Evolutionary conservation across 2,797 vertebrate species (phyloP).

Genomic region (Ctenosaura bakeri): DNA sequence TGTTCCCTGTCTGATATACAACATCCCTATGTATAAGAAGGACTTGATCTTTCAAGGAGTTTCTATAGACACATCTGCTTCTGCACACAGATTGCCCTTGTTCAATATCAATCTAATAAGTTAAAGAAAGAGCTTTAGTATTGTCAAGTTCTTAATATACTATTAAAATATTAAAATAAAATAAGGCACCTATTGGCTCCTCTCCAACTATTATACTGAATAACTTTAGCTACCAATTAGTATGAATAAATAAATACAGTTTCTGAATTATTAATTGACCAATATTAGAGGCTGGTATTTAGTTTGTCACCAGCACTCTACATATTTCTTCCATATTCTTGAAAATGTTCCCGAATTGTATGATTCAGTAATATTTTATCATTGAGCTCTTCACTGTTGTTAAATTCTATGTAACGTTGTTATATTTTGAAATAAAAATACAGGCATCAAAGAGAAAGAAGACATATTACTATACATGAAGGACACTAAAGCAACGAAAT

Average conservation of each 20-base stretch:
- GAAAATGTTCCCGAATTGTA: background rate
- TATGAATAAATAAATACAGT: slow-evolving; percentile 59
- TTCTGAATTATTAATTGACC: slow-evolving; percentile 58
- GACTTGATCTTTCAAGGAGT: background rate
- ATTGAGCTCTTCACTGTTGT: background rate
- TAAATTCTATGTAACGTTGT: background rate
- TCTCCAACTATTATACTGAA: slow-evolving; percentile 51
- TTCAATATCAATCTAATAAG: background rate
- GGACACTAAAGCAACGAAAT: too few species aligned
- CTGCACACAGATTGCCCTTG: background rate
- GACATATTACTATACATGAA: too few species aligned
- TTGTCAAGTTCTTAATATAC: slow-evolving; percentile 4
- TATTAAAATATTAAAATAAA: slow-evolving; percentile 59
- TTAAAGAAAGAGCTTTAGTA: background rate
- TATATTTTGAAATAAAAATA: background rate
- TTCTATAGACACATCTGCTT: background rate
- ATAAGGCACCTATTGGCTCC: slow-evolving; percentile 51
- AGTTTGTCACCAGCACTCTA: background rate
- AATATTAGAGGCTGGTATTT: slow-evolving; percentile 30
- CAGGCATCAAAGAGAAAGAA: background rate
- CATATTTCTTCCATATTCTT: background rate
- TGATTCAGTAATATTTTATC: background rate
- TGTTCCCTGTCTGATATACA: too few species aligned
- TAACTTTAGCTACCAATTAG: slow-evolving; percentile 59
- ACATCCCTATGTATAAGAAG: background rate